A percentile compares a stretch with the other conserved stretches of the same genome.
phyloP scores from a whole-genome alignment of 2,888 invertebrate genomes.

The Aporophyla nigra region DNA sequence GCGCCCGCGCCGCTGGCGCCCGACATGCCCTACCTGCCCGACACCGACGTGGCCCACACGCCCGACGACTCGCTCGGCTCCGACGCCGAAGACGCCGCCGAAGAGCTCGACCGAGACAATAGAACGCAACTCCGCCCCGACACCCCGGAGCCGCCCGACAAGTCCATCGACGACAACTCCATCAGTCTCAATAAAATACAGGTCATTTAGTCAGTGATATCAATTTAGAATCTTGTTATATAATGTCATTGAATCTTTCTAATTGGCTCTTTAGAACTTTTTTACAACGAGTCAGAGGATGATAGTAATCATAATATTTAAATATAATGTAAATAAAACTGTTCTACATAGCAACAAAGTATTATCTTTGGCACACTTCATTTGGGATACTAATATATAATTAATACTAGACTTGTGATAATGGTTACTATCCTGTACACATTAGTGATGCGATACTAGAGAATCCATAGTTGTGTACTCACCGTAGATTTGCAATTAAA shows the following conservation, averaged over 20 bases:
- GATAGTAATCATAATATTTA: constrained; percentile 48
- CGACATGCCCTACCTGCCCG: background rate
- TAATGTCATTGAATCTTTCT: constrained; percentile 52
- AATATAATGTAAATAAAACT: constrained; percentile 57
- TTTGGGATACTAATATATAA: constrained; percentile 32
- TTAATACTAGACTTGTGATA: constrained; percentile 49
- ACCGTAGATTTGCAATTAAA: constrained; percentile 46
- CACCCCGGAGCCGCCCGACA: constrained; percentile 81
- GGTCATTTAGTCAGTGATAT: constrained; percentile 70
- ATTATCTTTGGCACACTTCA: constrained; percentile 17
- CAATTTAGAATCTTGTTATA: constrained; percentile 39
- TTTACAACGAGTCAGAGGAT: constrained; percentile 39
- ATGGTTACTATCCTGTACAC: constrained; percentile 9
- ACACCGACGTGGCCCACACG: constrained; percentile 18
- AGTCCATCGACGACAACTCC: constrained; percentile 78
- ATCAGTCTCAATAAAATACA: constrained; percentile 77
- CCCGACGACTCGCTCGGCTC: constrained; percentile 57
- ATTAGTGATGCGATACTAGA: constrained; percentile 5
- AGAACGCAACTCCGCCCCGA: constrained; percentile 61
- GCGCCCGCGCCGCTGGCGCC: constrained; percentile 69
- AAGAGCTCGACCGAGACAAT: constrained; percentile 67
- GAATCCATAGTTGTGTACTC: constrained; percentile 19
- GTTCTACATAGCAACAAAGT: constrained; percentile 23
- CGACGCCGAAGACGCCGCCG: constrained; percentile 67
- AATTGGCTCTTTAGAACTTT: constrained; percentile 50